phyloP scores from a whole-genome alignment of 1,140 invertebrate species.

The Macrosteles quadrilineatus region DNA sequence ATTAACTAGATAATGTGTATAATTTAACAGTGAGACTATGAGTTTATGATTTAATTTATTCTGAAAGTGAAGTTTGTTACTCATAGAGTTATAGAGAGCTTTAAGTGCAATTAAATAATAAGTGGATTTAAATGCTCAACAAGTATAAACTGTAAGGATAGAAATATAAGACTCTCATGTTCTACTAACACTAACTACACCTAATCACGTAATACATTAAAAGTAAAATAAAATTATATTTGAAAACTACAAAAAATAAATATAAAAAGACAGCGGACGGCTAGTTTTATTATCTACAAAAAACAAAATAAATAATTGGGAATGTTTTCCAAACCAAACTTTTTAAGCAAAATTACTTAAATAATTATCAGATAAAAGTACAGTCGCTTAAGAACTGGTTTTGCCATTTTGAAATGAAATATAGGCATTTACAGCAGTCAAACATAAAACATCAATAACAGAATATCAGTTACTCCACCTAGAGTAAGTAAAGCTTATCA shows the following conservation, averaged over 20 bases:
- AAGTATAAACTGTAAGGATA: not conserved
- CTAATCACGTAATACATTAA: constrained; percentile 10
- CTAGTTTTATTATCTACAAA: constrained; percentile 14
- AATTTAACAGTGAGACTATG: too few relatives aligned
- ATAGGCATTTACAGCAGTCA: not conserved
- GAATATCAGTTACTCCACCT: not conserved
- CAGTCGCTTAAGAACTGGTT: too few relatives aligned
- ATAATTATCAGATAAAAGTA: too few relatives aligned
- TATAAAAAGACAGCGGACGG: constrained; percentile 7
- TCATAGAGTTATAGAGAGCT: not conserved
- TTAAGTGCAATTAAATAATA: not conserved
- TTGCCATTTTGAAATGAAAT: too few relatives aligned
- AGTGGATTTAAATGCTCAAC: not conserved
- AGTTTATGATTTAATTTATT: too few relatives aligned
- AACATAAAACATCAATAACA: not conserved
- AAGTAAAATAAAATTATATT: not conserved
- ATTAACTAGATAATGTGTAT: too few relatives aligned
- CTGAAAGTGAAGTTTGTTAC: too few relatives aligned
- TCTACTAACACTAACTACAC: not conserved
- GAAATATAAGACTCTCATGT: constrained; percentile 7
- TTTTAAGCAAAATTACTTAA: too few relatives aligned
- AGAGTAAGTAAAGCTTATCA: constrained; percentile 4
- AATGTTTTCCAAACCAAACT: constrained; percentile 1
- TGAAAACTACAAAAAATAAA: not conserved
- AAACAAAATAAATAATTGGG: not conserved